Base-by-base conservation (phyloP, 2,113 vertebrate species). In the Pagrus major region DNA sequence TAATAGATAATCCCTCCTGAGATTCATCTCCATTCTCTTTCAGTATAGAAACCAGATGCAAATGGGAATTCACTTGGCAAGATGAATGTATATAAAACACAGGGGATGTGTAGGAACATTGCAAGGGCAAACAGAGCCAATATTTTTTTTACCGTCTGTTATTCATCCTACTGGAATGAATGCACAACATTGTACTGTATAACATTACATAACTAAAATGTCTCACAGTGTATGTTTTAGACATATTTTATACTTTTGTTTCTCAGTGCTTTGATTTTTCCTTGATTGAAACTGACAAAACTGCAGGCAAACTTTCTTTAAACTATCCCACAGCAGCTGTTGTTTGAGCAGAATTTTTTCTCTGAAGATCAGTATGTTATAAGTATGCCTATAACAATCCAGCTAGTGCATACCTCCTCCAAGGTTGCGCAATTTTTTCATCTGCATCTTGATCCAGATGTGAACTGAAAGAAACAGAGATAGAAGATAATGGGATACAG, bases 1-100 rank as follows among this genome's bases (percentile, higher is more conserved):
- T 84, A 60, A 80, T 64, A 55, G 29, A 77, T 72, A 61, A 82
- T 83, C 76, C 54, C 49, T 52, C 79, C 14, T 23, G 58, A 83
- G 69, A 71, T 44, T 20, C 0, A 16, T 54, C 47, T 68, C 27
- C 59, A 23, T 81, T 72, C 72, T 27, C 23, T 21, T 47, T 55
- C 21, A 71, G 66, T 67, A 86, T 83, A 49, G 67, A 81, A 86
- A 83, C 79, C 89, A 88, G 76, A 81, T 90, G 86, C 58, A 77
- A 77, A 80, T 29, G 60, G 44, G 37, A 58, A 85, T 86, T 80
- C 9, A 85, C 82, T 79, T 80, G 60, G 35, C 44, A 47, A 65
- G 55, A 79, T 78, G 49, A 33, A 78, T 83, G 76, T 78, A 64
- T 56, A 73, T 55, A 63, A 55, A 68, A 76, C 73, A 59, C 51